Evolutionary conservation across 2,113 vertebrate genomes (phyloP), one percentile per base, ranked within the genome.

Genomic region (Melanerpes formicivorus): DNA sequence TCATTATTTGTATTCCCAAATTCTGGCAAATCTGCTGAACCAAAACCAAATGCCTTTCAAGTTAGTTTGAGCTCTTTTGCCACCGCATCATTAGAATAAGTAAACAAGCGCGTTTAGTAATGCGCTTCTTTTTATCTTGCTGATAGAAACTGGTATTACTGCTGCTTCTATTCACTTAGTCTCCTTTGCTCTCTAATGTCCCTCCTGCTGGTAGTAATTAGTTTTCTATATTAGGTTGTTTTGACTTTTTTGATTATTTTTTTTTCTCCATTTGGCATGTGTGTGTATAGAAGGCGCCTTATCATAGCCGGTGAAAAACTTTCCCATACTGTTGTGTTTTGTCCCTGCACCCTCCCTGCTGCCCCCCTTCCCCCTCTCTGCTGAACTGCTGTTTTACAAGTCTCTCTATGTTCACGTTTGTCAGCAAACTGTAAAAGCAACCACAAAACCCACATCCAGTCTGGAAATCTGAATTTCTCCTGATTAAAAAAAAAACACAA

Each of bases 191-290:
- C 72, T 83, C 93, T 91, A 63, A 76, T 94, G 92, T 91, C 91
- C 92, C 94, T 96, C 95, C 96, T 95, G 95, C 96, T 96, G 95
- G 67, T 92, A 88, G 91, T 97, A 96, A 97, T 96, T 97, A 93
- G 88, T 93, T 95, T 97, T 96, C 93, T 91, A 77, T 94, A 87
- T 93, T 94, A 88, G 93, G 71, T 89, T 96, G 94, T 95, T 96
- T 96, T 94, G 89, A 91, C 90, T 93, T 96, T 94, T 92, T 93
- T 90, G 83, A 88, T 91, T 71, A 75, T 90, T 92, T 93, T 78
- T 67, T 54, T 37, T 54, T 73, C 82, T 93, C 18, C 63, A 32
- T 84, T 94, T 93, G 91, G 80, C 87, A 25, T 91, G 79, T 88
- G 75, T 93, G 72, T 80, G 55, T 82, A 58, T 80, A 75, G 91